A percentile compares a stretch with the other conserved stretches of the same genome.
Conservation (phyloP, 1,140 invertebrate genomes). For the Drosophila repletoides region DNA sequence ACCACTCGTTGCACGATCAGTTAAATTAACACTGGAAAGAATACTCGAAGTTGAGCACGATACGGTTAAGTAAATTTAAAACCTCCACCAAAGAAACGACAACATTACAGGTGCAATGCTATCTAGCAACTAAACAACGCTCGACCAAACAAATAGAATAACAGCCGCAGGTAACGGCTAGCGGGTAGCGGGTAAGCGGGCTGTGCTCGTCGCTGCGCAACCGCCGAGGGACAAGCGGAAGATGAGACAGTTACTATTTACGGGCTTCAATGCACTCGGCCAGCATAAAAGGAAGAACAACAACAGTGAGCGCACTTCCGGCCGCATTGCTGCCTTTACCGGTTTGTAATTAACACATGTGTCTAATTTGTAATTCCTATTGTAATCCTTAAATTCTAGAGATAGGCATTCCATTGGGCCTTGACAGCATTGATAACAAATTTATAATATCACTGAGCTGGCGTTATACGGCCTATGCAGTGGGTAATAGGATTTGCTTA, state of each 20-base stretch:
- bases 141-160: slow-evolving; percentile 49
- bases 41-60: slow-evolving; percentile 12
- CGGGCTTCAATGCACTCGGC: slow-evolving; percentile 82
- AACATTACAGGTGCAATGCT: slow-evolving; percentile 65
- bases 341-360: slow-evolving; percentile 47
- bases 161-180: slow-evolving; percentile 28
- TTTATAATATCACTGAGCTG: slow-evolving; percentile 56
- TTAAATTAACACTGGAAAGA: background rate
- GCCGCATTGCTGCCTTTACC: slow-evolving; percentile 35
- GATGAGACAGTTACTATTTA: slow-evolving; percentile 69
- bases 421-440: background rate
- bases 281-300: slow-evolving; percentile 63
- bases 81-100: slow-evolving; percentile 63
- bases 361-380: slow-evolving; percentile 34
- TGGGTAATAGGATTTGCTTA: slow-evolving; percentile 38
- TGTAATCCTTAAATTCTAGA: slow-evolving; percentile 55
- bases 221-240: slow-evolving; percentile 38
- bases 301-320: slow-evolving; percentile 32
- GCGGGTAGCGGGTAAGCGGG: background rate
- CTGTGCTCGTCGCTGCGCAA: slow-evolving; percentile 56
- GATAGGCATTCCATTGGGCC: slow-evolving; percentile 22
- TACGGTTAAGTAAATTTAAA: slow-evolving; percentile 1
- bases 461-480: slow-evolving; percentile 62
- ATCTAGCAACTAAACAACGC: slow-evolving; percentile 50
- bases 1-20: background rate